Conservation (phyloP, 1,140 invertebrate species). For the Radopholus similis region DNA sequence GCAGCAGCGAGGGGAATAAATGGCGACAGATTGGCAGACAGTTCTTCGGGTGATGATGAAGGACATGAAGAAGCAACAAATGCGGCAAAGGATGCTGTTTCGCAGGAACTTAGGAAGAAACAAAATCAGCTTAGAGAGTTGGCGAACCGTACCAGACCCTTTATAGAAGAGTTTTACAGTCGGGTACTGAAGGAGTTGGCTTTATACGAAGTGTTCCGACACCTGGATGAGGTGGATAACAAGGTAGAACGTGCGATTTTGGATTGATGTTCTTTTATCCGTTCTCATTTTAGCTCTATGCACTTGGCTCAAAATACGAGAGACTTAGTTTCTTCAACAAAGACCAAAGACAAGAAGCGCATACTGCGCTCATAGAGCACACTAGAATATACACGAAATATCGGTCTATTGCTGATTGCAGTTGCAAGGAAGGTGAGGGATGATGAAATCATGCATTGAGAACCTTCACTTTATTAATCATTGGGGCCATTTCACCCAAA, state of each 20-base stretch:
- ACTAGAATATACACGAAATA: neutral
- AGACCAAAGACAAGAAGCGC: neutral
- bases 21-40: neutral
- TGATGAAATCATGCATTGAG: neutral
- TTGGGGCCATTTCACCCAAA: neutral
- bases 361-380: neutral
- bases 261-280: slow-evolving; percentile 4
- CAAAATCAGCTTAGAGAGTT: slow-evolving; percentile 3
- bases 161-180: slow-evolving; percentile 3
- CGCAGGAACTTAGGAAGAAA: neutral
- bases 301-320: slow-evolving; percentile 12
- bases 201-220: neutral
- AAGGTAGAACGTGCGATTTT: neutral
- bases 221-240: slow-evolving; percentile 12
- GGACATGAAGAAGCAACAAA: neutral
- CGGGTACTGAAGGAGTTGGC: slow-evolving; percentile 2
- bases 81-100: neutral
- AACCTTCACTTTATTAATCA: neutral
- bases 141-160: neutral
- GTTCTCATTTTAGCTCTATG: neutral
- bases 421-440: neutral
- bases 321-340: neutral
- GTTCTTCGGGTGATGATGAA: too few relatives aligned
- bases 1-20: neutral
- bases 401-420: too few relatives aligned